Evolutionary conservation across 2,888 invertebrate genomes (phyloP).

Genomic region (Catocala sponsa): DNA sequence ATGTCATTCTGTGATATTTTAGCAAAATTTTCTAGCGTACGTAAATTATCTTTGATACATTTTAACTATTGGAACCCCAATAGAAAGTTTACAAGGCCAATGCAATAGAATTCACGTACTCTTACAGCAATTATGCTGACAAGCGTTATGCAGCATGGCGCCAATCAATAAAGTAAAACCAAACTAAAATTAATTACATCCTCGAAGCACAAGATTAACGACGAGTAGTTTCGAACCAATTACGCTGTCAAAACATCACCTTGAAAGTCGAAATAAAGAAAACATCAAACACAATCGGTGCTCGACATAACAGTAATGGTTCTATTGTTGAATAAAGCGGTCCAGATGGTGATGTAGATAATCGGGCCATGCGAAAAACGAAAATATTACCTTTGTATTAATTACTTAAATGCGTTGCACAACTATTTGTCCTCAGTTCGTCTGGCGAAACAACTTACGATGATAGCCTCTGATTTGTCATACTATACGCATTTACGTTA

Average conservation of each 20-base stretch:
- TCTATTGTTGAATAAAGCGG: slow-evolving; percentile 76
- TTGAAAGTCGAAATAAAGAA: slow-evolving; percentile 77
- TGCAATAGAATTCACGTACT: slow-evolving; percentile 31
- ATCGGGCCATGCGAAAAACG: slow-evolving; percentile 75
- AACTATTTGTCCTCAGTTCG: slow-evolving; percentile 52
- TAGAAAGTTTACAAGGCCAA: slow-evolving; percentile 41
- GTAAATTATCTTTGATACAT: no score
- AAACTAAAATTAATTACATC: slow-evolving; percentile 66
- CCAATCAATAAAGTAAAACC: slow-evolving; percentile 55
- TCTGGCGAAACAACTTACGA: slow-evolving; percentile 46
- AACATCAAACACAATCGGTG: slow-evolving; percentile 68
- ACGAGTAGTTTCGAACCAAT: slow-evolving; percentile 70
- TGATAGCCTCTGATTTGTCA: slow-evolving; percentile 56
- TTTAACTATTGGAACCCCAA: neutral
- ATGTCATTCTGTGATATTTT: slow-evolving; percentile 29
- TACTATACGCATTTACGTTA: slow-evolving; percentile 46
- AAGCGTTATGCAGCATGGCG: slow-evolving; percentile 43
- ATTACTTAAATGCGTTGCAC: slow-evolving; percentile 60
- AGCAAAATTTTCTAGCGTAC: no score
- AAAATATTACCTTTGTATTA: slow-evolving; percentile 77
- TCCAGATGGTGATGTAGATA: slow-evolving; percentile 71
- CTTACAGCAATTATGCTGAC: slow-evolving; percentile 52
- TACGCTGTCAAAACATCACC: slow-evolving; percentile 83
- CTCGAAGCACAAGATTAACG: slow-evolving; percentile 67
- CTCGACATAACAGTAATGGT: slow-evolving; percentile 72